These are phyloP conservation scores for Lepidonotus clava DNA, from an alignment of 2,888 invertebrate genomes.

Conservation along the genomic window DNA sequence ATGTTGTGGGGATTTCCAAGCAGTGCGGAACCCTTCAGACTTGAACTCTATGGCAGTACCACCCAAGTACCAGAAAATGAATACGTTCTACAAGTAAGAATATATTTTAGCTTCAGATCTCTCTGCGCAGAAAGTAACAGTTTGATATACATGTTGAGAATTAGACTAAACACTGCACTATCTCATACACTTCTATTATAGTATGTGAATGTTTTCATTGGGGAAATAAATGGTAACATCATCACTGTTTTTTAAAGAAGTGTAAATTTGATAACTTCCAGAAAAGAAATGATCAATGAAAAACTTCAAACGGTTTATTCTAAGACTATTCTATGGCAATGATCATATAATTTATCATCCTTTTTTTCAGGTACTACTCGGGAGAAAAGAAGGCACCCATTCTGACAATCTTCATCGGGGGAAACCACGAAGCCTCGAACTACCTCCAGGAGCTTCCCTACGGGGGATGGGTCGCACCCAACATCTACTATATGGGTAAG, in stretches of 20 bases:
- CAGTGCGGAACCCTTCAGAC: conserved; percentile 93
- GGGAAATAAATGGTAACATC: background rate
- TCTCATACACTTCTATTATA: background rate
- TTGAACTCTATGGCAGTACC: conserved; percentile 97
- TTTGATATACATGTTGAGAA: too few species aligned
- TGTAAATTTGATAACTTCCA: too few species aligned
- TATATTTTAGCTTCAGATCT: background rate
- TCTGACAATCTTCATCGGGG: conserved; percentile 97
- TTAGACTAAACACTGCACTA: too few species aligned
- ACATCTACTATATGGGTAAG: conserved; percentile 94
- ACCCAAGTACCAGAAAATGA: conserved; percentile 92
- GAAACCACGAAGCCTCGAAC: conserved; percentile 99
- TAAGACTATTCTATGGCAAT: too few species aligned
- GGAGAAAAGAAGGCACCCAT: conserved; percentile 94
- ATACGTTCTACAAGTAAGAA: conserved; percentile 93
- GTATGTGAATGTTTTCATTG: background rate
- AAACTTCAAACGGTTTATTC: too few species aligned
- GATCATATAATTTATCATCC: background rate
- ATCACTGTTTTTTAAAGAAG: background rate
- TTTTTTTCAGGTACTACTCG: conserved; percentile 89
- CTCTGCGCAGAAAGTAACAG: too few species aligned
- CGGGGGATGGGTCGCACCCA: conserved; percentile 99
- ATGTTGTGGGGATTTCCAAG: conserved; percentile 99
- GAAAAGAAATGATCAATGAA: too few species aligned
- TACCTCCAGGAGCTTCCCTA: conserved; percentile 95